A percentile compares a stretch with the other conserved stretches of the same genome.
phyloP scores from a whole-genome alignment of 2,888 invertebrate species.

The Pandemis cinnamomeana region DNA sequence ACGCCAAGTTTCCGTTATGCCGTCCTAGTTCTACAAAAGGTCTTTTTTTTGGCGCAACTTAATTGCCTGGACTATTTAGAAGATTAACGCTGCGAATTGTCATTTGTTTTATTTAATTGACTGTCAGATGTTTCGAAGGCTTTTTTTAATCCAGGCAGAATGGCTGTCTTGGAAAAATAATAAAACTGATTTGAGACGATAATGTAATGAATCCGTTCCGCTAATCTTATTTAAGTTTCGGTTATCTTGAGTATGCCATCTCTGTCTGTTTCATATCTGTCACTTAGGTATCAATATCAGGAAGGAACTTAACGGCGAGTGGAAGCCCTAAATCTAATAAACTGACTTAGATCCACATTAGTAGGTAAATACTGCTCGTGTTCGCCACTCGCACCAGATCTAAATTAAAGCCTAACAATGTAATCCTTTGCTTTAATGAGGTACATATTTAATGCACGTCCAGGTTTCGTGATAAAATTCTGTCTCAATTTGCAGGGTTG shows the following conservation, averaged over 20 bases:
- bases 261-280: too few species aligned
- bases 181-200: too few species aligned
- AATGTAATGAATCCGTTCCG: too few species aligned
- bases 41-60: slow-evolving; percentile 45
- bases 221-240: too few species aligned
- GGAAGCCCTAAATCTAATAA: too few species aligned
- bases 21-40: slow-evolving; percentile 56
- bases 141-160: background rate
- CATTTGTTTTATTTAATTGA: background rate
- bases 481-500: slow-evolving; percentile 40
- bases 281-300: too few species aligned
- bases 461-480: slow-evolving; percentile 35
- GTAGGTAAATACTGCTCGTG: too few species aligned
- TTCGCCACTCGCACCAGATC: background rate
- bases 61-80: slow-evolving; percentile 42
- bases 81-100: background rate
- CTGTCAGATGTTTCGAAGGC: background rate
- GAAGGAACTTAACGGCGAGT: too few species aligned
- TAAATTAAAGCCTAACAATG: background rate
- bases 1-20: slow-evolving; percentile 64
- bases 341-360: too few species aligned
- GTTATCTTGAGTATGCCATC: too few species aligned
- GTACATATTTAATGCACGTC: slow-evolving; percentile 31
- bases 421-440: background rate
- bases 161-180: too few species aligned